Conservation (phyloP, 2,113 vertebrate species). For the Camelus bactrianus region DNA sequence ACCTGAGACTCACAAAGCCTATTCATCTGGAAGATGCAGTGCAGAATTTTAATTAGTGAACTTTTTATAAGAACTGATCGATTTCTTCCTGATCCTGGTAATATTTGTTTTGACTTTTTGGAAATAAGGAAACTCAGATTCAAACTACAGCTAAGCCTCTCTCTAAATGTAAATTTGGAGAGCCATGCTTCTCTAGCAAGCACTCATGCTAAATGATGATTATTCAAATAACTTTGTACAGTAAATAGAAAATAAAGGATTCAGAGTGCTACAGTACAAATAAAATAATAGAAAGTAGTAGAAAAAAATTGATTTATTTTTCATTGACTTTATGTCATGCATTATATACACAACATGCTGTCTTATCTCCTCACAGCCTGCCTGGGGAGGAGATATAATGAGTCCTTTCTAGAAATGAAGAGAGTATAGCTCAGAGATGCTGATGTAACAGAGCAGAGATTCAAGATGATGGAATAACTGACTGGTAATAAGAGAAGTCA, state of each 20-base stretch:
- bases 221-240: not conserved
- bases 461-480: not conserved
- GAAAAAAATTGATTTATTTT: not conserved
- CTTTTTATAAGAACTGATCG: not conserved
- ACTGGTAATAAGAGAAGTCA: not conserved
- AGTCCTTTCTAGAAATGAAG: not conserved
- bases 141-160: not conserved
- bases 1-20: not conserved
- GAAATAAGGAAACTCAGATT: not conserved
- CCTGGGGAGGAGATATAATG: not conserved
- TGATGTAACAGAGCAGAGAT: not conserved
- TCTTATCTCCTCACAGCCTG: not conserved
- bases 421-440: not conserved
- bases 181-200: not conserved
- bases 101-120: not conserved
- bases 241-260: not conserved
- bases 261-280: not conserved
- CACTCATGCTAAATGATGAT: not conserved
- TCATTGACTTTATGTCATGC: not conserved
- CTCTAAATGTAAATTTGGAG: not conserved
- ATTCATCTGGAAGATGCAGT: not conserved
- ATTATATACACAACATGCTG: not conserved
- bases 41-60: slow-evolving; percentile 10
- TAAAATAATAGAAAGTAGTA: not conserved
- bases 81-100: not conserved